Percentiles rank a stretch among this genome's conserved stretches.
These are phyloP conservation scores for Psittacara wagleri DNA, from an alignment of 2,113 vertebrate species.

Conservation along the genomic window DNA sequence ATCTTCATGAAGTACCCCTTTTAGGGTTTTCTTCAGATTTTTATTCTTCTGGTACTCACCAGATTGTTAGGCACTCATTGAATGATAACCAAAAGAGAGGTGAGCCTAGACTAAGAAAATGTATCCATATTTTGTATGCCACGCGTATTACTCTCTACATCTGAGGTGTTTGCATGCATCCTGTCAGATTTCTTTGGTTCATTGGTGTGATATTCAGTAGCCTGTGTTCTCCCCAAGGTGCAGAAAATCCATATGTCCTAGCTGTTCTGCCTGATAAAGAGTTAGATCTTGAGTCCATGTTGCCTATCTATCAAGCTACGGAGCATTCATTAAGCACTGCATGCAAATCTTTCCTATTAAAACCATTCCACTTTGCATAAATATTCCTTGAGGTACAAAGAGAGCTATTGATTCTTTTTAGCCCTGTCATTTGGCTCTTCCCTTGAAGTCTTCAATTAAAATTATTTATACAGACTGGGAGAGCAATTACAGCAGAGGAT, in stretches of 20 bases:
- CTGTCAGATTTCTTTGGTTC: not conserved
- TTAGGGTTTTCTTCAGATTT: not conserved
- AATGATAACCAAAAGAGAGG: not conserved
- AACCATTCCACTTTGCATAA: not conserved
- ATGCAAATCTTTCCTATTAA: not conserved
- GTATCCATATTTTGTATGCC: not conserved
- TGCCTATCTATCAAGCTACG: not conserved
- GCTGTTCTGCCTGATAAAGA: not conserved
- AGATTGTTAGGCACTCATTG: not conserved
- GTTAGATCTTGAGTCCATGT: not conserved
- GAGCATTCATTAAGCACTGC: not conserved
- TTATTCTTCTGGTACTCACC: not conserved
- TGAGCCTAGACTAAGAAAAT: not conserved
- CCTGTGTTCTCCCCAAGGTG: not conserved
- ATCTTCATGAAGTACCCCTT: not conserved
- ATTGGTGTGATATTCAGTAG: not conserved
- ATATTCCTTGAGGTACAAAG: not conserved
- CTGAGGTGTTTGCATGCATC: not conserved
- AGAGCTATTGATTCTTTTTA: not conserved
- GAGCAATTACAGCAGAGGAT: not conserved
- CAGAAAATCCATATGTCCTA: not conserved
- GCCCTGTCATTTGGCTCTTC: not conserved
- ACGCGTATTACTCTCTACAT: not conserved
- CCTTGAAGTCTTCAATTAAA: conserved; percentile 5
- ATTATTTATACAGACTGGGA: not conserved